Conservation (phyloP, 1,140 invertebrate species). For the Aphidius gifuensis region DNA sequence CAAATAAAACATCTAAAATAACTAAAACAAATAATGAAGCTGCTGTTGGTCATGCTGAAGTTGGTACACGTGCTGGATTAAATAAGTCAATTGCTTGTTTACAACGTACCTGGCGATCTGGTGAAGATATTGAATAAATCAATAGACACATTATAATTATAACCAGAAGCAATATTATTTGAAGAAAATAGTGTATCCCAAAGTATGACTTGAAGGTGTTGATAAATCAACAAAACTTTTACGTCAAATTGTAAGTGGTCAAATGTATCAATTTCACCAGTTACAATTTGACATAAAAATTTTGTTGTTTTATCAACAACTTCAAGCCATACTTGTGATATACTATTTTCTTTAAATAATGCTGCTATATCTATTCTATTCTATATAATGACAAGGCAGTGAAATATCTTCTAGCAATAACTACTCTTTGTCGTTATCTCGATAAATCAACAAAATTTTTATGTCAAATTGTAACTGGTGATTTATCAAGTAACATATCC, state of each 20-base stretch:
- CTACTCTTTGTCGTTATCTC: no score
- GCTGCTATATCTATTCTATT: no score
- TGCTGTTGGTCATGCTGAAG: constrained; percentile 70
- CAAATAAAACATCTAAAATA: constrained; percentile 33
- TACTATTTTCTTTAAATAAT: constrained; percentile 74
- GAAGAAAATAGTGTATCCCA: constrained; percentile 72
- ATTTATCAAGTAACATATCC: constrained; percentile 37
- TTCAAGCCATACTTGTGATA: constrained; percentile 87
- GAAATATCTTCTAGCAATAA: no score
- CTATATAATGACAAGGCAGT: no score
- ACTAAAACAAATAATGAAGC: constrained; percentile 51
- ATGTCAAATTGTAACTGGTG: constrained; percentile 82
- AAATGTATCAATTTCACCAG: no score
- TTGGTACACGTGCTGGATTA: constrained; percentile 86
- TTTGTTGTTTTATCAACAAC: constrained; percentile 88
- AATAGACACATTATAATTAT: constrained; percentile 78
- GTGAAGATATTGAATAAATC: constrained; percentile 88
- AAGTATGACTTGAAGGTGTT: constrained; percentile 90
- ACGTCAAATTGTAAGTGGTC: no score
- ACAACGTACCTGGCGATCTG: constrained; percentile 86
- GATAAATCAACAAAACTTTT: no score
- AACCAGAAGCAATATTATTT: constrained; percentile 87
- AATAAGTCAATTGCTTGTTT: constrained; percentile 93
- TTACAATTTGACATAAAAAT: constrained; percentile 87
- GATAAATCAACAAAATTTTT: constrained; percentile 90